phyloP scores from a whole-genome alignment of 2,888 invertebrate species.

The Artemia sinica region DNA sequence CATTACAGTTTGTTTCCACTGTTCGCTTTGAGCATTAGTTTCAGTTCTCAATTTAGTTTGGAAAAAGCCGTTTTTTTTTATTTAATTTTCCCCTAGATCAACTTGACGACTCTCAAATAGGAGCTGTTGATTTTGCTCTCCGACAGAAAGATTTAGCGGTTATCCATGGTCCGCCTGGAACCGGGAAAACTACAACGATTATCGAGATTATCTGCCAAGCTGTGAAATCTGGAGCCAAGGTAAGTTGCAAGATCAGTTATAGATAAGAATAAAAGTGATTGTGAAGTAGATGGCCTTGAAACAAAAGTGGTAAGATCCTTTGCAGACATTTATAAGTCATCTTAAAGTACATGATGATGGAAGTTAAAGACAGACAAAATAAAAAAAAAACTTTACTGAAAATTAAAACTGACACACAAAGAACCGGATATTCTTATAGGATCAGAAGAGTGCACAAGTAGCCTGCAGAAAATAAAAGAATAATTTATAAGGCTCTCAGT shows the following conservation, averaged over 20 bases:
- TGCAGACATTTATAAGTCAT: slow-evolving; percentile 4
- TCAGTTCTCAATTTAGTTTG: too few species aligned
- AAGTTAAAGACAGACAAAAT: slow-evolving; percentile 13
- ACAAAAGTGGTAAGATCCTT: background rate
- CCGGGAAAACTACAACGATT: slow-evolving; percentile 41
- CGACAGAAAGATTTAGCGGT: slow-evolving; percentile 36
- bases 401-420: too few species aligned
- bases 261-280: too few species aligned
- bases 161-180: slow-evolving; percentile 41
- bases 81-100: slow-evolving; percentile 14
- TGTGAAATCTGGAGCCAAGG: slow-evolving; percentile 32
- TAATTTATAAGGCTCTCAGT: too few species aligned
- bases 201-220: slow-evolving; percentile 38
- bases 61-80: too few species aligned
- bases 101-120: slow-evolving; percentile 36
- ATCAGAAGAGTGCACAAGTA: too few species aligned
- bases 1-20: too few species aligned
- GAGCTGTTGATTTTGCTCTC: slow-evolving; percentile 37
- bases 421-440: too few species aligned
- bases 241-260: slow-evolving; percentile 17
- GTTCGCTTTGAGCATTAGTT: too few species aligned
- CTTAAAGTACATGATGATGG: background rate
- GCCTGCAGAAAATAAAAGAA: too few species aligned
- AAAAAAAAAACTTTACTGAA: too few species aligned
- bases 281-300: too few species aligned